Percentiles rank a stretch among this genome's conserved stretches.
Conservation (phyloP, 2,888 invertebrate species). For the Acrobeloides nanus region DNA sequence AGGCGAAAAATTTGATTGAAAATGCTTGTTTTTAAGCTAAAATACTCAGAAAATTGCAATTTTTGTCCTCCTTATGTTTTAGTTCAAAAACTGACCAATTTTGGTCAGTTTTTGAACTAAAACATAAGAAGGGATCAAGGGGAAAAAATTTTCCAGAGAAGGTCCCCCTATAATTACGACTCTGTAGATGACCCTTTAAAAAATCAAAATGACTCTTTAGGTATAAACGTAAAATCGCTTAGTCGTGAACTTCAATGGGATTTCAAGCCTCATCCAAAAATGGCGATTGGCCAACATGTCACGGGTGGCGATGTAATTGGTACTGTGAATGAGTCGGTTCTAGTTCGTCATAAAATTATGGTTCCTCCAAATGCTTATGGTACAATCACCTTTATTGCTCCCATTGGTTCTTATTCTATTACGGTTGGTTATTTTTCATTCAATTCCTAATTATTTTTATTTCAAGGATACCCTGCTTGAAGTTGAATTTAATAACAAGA, state of each 20-base stretch:
- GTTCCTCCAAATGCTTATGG: constrained; percentile 88
- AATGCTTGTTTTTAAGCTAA: too few species aligned
- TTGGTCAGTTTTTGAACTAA: too few species aligned
- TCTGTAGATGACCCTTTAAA: too few species aligned
- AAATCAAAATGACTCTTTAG: too few species aligned
- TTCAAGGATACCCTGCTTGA: constrained; percentile 79
- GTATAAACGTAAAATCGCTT: constrained; percentile 80
- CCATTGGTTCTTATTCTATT: constrained; percentile 83
- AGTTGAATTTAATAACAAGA: constrained; percentile 93
- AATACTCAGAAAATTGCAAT: too few species aligned
- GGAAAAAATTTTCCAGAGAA: too few species aligned
- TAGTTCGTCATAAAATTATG: constrained; percentile 92
- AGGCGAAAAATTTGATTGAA: too few species aligned
- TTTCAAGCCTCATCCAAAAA: constrained; percentile 65
- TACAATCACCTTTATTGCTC: constrained; percentile 87
- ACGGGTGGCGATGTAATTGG: constrained; percentile 96
- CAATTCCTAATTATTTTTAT: neutral
- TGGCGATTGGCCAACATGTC: constrained; percentile 82
- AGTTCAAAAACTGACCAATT: too few species aligned
- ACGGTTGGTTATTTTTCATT: constrained; percentile 63
- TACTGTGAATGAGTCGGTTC: constrained; percentile 86
- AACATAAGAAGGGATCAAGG: too few species aligned
- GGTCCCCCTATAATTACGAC: too few species aligned
- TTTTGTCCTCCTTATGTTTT: too few species aligned
- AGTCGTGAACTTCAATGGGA: constrained; percentile 79